A percentile compares a stretch with the other conserved stretches of the same genome.
Conservation (phyloP, 1,140 invertebrate species). For the Neodiprion fabricii region DNA sequence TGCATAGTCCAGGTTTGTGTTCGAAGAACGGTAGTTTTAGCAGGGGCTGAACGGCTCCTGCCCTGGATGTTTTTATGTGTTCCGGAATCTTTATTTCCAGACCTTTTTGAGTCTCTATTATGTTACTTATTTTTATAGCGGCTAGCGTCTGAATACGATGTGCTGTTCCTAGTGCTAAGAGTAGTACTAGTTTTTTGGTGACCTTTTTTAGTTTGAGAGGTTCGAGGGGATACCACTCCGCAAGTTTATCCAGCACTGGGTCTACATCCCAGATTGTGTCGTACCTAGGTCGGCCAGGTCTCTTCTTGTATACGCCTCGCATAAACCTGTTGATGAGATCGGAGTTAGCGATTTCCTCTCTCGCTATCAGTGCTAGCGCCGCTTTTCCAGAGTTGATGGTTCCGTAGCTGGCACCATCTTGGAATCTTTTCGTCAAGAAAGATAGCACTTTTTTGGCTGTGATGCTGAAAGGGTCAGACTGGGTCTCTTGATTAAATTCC, state of each 20-base stretch:
- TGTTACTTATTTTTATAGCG: slow-evolving; percentile 23
- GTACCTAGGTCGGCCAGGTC: slow-evolving; percentile 17
- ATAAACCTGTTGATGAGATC: slow-evolving; percentile 17
- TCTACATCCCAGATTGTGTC: slow-evolving; percentile 18
- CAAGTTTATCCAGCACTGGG: slow-evolving; percentile 15
- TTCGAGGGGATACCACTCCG: background rate
- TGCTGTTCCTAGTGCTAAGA: slow-evolving; percentile 19
- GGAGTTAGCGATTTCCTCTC: background rate
- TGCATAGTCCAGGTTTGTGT: slow-evolving; percentile 19
- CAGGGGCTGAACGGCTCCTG: slow-evolving; percentile 17
- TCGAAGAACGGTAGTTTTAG: slow-evolving; percentile 14
- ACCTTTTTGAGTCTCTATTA: slow-evolving; percentile 12
- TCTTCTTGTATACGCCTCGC: slow-evolving; percentile 17
- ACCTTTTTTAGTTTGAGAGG: background rate
- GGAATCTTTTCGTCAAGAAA: slow-evolving; percentile 22
- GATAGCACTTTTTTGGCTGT: background rate
- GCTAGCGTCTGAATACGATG: slow-evolving; percentile 25
- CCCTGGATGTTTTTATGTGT: slow-evolving; percentile 25
- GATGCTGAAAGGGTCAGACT: slow-evolving; percentile 1
- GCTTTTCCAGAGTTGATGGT: slow-evolving; percentile 22
- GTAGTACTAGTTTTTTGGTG: slow-evolving; percentile 18
- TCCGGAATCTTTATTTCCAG: slow-evolving; percentile 30
- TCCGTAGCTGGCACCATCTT: slow-evolving; percentile 15
- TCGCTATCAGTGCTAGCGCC: slow-evolving; percentile 19
- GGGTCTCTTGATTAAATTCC: slow-evolving; percentile 7